phyloP scores from a whole-genome alignment of 2,797 vertebrate species.

The Acestrorhynchus altus region DNA sequence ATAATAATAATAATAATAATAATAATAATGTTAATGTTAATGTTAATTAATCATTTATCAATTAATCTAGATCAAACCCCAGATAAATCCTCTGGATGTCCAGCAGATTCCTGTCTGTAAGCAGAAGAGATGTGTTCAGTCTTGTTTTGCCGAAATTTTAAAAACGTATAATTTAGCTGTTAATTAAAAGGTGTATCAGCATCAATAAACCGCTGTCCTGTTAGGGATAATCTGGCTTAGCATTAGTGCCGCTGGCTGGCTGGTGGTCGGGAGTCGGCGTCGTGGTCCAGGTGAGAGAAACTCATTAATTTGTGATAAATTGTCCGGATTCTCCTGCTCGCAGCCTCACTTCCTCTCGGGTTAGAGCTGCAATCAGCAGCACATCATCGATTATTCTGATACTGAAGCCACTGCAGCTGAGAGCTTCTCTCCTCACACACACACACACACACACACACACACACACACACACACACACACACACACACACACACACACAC shows the following conservation, averaged over 20 bases:
- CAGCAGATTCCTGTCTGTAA: too few species aligned
- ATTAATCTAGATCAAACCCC: too few species aligned
- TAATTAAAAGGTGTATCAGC: not conserved
- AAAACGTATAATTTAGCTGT: not conserved
- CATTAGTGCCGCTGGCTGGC: not conserved
- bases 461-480: not conserved
- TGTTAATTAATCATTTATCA: too few species aligned
- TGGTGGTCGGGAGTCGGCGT: not conserved
- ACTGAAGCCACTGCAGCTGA: not conserved
- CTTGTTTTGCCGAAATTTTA: too few species aligned
- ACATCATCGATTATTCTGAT: not conserved
- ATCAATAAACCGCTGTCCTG: not conserved
- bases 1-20: too few species aligned
- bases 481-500: not conserved
- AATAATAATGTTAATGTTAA: too few species aligned
- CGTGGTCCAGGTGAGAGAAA: not conserved
- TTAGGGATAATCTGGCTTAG: not conserved
- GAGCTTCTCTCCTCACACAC: not conserved
- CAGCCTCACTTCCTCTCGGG: not conserved
- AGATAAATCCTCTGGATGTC: too few species aligned
- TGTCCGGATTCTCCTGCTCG: not conserved
- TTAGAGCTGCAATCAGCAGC: not conserved
- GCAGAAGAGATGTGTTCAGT: too few species aligned
- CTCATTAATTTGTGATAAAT: not conserved
- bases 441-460: not conserved